Base-by-base conservation (phyloP, 2,888 invertebrate species). In the Taphrorychus bicolor region DNA sequence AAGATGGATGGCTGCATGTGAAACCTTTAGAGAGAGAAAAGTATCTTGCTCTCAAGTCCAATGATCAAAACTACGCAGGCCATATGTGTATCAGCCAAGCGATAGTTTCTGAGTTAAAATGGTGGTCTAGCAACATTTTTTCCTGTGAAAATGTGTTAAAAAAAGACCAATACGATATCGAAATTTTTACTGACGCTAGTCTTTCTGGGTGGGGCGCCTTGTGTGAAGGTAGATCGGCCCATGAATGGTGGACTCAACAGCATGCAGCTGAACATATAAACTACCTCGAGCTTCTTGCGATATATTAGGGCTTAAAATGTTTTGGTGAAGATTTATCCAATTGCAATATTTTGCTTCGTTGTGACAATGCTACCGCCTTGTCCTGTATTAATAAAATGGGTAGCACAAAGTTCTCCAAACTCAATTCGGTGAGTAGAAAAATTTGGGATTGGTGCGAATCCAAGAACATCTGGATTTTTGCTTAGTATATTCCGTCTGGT, bases 111-210 rank as follows among this genome's bases (percentile, higher is more conserved):
- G n/a, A n/a, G n/a, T n/a, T n/a, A n/a, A n/a, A n/a, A n/a, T 75
- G 73, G 74, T 76, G 73, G 74, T 23, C 23, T n/a, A 17, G 24
- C 5, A 68, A 54, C 52, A n/a, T n/a, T n/a, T 23, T 41, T 58
- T 17, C n/a, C n/a, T n/a, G n/a, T n/a, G n/a, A n/a, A n/a, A n/a
- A n/a, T n/a, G n/a, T n/a, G n/a, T n/a, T n/a, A n/a, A n/a, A n/a
- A n/a, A n/a, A n/a, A 22, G 42, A 16, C 5, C 42, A 7, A 23
- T 60, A 5, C 14, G n/a, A 9, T 40, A 73, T 73, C 18, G 51
- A 18, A 1, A 73, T 73, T 18, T 73, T 58, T 49, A 59, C 70
- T n/a, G 73, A 73, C 59, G 72, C 72, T 16, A 72, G 70, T 9
- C 42, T 7, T 7, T 54, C 65, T 5, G 72, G 71, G 14, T 74